Evolutionary conservation across 1,140 invertebrate genomes (phyloP).

Genomic region (Helicoverpa zea): DNA sequence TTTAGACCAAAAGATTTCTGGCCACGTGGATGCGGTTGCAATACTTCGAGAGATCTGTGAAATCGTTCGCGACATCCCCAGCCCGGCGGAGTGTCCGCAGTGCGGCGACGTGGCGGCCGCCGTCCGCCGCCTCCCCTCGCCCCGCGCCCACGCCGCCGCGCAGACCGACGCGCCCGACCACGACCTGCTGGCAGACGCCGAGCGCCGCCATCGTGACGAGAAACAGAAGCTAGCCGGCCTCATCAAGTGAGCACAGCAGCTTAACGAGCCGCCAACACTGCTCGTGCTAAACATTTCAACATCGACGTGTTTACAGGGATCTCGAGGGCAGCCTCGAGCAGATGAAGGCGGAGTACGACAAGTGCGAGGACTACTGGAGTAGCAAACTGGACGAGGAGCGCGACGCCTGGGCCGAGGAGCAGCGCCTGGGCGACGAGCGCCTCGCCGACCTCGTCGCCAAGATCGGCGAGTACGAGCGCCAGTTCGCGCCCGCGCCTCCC

Average conservation of each 20-base stretch:
- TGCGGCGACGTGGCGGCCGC: slow-evolving; percentile 53
- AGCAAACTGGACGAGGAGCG: slow-evolving; percentile 93
- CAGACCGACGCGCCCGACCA: slow-evolving; percentile 42
- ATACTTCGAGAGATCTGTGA: slow-evolving; percentile 52
- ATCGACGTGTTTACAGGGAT: slow-evolving; percentile 78
- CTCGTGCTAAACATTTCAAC: background rate
- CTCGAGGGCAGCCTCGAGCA: slow-evolving; percentile 91
- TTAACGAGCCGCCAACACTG: background rate
- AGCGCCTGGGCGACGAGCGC: slow-evolving; percentile 92
- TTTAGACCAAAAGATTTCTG: slow-evolving; percentile 55
- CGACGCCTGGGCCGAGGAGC: slow-evolving; percentile 91
- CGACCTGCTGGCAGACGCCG: slow-evolving; percentile 44
- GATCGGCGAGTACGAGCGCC: slow-evolving; percentile 93
- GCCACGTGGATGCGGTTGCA: slow-evolving; percentile 44
- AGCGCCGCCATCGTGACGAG: slow-evolving; percentile 61
- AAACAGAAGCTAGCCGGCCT: slow-evolving; percentile 62
- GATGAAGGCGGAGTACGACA: slow-evolving; percentile 92
- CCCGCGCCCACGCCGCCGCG: slow-evolving; percentile 10
- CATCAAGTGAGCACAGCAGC: slow-evolving; percentile 62
- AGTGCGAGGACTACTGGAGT: slow-evolving; percentile 95
- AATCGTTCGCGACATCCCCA: background rate
- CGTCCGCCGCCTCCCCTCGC: slow-evolving; percentile 21
- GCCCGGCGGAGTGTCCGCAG: background rate
- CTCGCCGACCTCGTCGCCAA: slow-evolving; percentile 91
- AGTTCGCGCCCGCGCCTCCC: slow-evolving; percentile 87